These are phyloP conservation scores for Entomobrya multifasciata DNA, from an alignment of 2,888 invertebrate genomes.

Conservation along the genomic window DNA sequence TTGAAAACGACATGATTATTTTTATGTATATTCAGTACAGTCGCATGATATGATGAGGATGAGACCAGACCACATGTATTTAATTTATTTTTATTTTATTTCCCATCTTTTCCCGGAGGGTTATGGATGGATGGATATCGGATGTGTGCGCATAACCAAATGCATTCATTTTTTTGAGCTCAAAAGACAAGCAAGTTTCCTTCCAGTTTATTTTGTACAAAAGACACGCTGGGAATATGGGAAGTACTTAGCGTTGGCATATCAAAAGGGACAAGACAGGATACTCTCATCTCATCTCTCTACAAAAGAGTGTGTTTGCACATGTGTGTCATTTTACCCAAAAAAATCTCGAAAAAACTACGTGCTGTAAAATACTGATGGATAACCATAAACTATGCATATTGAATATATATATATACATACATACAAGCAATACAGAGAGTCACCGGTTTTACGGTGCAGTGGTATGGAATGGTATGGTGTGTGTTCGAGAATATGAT, in stretches of 20 bases:
- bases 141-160: conserved; percentile 4
- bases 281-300: background rate
- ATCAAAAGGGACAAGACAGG: background rate
- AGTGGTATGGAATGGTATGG: too few relatives aligned
- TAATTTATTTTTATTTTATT: conserved; percentile 25
- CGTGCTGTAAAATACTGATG: too few relatives aligned
- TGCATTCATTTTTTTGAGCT: too few relatives aligned
- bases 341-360: background rate
- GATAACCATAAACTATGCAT: too few relatives aligned
- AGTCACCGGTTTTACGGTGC: too few relatives aligned
- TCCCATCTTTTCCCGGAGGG: conserved; percentile 28
- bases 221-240: background rate
- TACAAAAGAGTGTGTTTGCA: background rate
- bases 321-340: conserved; percentile 28
- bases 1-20: too few relatives aligned
- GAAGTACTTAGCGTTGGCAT: background rate
- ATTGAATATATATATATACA: background rate
- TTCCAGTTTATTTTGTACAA: too few relatives aligned
- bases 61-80: conserved; percentile 49
- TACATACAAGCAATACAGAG: too few relatives aligned
- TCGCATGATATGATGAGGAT: conserved; percentile 14
- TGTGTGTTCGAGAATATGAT: background rate
- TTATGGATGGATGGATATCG: conserved; percentile 13
- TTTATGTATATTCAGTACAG: too few relatives aligned
- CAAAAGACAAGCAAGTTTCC: too few relatives aligned